A percentile compares a stretch with the other conserved stretches of the same genome.
Conservation (phyloP, 2,797 vertebrate species). For the Heterohyrax brucei region DNA sequence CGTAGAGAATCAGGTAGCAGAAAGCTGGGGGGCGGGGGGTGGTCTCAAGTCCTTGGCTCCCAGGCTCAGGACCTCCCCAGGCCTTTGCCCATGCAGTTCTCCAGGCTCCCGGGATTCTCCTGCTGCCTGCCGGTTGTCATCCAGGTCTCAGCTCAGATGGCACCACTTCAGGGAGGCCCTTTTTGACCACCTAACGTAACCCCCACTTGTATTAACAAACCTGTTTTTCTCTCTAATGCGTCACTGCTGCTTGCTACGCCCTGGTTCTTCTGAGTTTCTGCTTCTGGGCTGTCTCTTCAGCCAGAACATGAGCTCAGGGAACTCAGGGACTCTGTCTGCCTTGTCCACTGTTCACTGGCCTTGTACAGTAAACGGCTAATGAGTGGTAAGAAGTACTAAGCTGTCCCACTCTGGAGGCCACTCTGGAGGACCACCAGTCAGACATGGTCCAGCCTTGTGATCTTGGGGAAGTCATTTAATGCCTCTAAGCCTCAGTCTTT, state of each 20-base stretch:
- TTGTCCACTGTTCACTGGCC: background rate
- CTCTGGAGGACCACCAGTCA: background rate
- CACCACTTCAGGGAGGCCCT: background rate
- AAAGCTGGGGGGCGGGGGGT: no score
- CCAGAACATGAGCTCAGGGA: background rate
- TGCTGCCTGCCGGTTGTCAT: background rate
- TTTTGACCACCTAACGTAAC: no score
- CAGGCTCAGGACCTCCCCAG: rapidly evolving
- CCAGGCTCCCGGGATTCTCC: background rate
- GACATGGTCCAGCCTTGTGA: background rate
- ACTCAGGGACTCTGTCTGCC: background rate
- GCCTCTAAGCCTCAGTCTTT: no score
- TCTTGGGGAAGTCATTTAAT: background rate
- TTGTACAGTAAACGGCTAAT: background rate
- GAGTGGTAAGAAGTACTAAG: background rate
- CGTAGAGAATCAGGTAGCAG: no score
- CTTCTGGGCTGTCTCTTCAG: background rate
- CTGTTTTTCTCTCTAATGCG: background rate
- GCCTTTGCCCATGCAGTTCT: no score
- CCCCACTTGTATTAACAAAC: background rate
- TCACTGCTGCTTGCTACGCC: background rate
- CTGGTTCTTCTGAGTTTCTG: background rate
- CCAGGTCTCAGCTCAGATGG: background rate
- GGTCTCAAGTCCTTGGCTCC: background rate
- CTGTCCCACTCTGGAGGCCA: background rate